Base-by-base conservation (phyloP, 2,888 invertebrate genomes). In the Drosophila aldrichi region DNA sequence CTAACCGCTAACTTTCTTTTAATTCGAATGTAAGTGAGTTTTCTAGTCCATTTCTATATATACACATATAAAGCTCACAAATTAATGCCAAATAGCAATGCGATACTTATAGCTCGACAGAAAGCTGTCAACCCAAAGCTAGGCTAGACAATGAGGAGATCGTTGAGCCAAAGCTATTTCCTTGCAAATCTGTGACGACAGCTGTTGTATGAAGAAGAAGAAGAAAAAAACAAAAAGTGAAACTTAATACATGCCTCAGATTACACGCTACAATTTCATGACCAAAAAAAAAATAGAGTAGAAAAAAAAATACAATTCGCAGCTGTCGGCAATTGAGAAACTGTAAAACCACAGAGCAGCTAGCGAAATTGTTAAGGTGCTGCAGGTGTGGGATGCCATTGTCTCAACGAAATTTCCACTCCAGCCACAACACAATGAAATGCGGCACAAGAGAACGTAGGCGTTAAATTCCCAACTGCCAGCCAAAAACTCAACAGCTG, bases 221-320 rank as follows among this genome's bases (percentile, higher is more conserved):
- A 25, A 60, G 73, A 69, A 88, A 25, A 48, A 60, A 75, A 69
- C 84, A 25, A 48, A 82, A 83, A 84, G 83, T 84, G 89, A 84
- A 84, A 84, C 76, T 81, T 74, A 76, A 84, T 76, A 70, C 82
- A 70, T 72, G 86, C 70, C 62, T 77, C 60, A 70, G 79, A 69
- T 78, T 78, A 76, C 84, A 89, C 84, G 81, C 73, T 68, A 68
- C 81, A 79, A 40, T 73, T 75, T 63, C 48, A 57, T n/a, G 41
- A 58, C 36, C 22, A 59, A 40, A 51, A 22, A 38, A 55, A 68
- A 44, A 29, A 25, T 25, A 25, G 36, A n/a, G n/a, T 36, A 32
- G 32, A 40, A 29, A 20, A 57, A 57, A 66, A 77, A 25, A 25
- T 65, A 77, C 78, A 77, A 62, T 67, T 52, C 61, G 10, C 41